Percentiles rank a stretch among this genome's conserved stretches.
These are phyloP conservation scores for Melanerpes aurifrons DNA, from an alignment of 2,113 vertebrate species.

Conservation along the genomic window DNA sequence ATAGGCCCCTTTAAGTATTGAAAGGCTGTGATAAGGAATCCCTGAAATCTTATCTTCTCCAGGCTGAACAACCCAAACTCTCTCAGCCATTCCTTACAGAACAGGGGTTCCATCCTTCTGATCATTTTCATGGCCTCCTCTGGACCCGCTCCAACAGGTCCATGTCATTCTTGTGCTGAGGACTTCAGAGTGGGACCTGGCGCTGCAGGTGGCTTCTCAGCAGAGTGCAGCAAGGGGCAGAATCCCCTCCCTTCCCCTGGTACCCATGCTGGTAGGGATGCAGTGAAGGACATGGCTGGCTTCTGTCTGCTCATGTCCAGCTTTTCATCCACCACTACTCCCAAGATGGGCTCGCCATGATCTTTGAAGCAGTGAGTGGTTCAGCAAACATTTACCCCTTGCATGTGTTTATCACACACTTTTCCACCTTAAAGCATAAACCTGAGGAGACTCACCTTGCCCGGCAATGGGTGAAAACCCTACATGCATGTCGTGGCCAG, in stretches of 20 bases:
- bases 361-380: background rate
- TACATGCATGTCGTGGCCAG: rapidly evolving
- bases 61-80: background rate
- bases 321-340: background rate
- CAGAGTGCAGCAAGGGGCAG: background rate
- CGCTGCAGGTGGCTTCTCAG: background rate
- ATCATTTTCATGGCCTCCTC: background rate
- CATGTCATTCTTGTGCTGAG: background rate
- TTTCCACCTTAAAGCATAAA: background rate
- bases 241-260: background rate
- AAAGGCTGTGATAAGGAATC: background rate
- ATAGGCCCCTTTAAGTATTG: too few relatives aligned
- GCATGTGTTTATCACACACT: background rate
- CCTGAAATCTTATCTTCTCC: background rate
- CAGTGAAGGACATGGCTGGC: background rate
- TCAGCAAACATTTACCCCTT: background rate
- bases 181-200: background rate
- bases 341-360: background rate
- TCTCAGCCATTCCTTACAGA: background rate
- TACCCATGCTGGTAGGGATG: background rate
- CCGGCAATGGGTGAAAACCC: background rate
- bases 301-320: background rate
- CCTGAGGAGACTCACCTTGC: background rate
- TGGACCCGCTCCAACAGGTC: too few relatives aligned
- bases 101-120: background rate